Conservation (phyloP, 53 echinoderm and acorn worm genomes). For the Paelopatides confundens region DNA sequence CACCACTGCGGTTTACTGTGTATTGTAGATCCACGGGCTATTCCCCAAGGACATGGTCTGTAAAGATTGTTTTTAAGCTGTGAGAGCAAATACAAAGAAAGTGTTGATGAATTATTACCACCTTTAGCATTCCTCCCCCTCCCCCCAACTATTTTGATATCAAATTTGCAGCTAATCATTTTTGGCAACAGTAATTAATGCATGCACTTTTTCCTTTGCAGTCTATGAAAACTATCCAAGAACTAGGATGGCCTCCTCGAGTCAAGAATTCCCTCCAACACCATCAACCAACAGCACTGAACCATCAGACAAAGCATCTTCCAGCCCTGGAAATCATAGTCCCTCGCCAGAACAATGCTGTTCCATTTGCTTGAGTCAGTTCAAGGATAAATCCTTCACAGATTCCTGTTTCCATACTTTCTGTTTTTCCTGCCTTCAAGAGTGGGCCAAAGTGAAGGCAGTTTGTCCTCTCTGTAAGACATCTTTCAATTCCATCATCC, state of each 20-base stretch:
- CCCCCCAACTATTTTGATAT: too few species aligned
- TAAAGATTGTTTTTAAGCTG: too few species aligned
- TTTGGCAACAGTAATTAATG: too few species aligned
- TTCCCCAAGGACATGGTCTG: too few species aligned
- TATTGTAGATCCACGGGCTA: too few species aligned
- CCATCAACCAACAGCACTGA: background rate
- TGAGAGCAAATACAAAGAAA: too few species aligned
- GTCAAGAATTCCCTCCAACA: background rate
- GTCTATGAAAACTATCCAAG: background rate
- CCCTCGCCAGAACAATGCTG: conserved; percentile 86
- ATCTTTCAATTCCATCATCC: conserved; percentile 93
- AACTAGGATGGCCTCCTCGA: conserved; percentile 5
- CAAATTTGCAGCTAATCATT: too few species aligned
- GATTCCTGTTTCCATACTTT: conserved; percentile 97
- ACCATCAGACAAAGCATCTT: background rate
- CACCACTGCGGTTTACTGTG: too few species aligned
- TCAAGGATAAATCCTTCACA: conserved; percentile 91
- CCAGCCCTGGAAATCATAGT: conserved; percentile 10
- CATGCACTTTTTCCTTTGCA: too few species aligned
- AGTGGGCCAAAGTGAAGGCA: conserved; percentile 95
- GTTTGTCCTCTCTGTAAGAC: conserved; percentile 96
- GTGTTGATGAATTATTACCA: too few species aligned
- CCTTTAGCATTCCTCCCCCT: too few species aligned
- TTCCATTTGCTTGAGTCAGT: conserved; percentile 88
- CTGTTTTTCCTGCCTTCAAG: conserved; percentile 90